Conservation (phyloP, 2,113 vertebrate species). For the Raja brachyura region DNA sequence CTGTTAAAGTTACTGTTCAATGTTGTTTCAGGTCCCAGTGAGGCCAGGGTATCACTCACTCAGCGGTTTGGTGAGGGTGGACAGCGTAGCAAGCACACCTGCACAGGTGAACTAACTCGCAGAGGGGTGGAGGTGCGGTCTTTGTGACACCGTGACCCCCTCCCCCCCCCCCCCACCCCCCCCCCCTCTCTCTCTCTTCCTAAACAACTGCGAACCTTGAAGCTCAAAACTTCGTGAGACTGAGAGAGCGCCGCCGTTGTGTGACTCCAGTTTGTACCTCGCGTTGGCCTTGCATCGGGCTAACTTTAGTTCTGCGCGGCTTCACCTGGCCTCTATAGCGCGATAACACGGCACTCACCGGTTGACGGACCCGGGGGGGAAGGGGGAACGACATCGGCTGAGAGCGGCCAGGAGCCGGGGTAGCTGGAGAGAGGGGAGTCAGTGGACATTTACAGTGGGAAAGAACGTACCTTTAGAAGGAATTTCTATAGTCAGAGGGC, state of each 20-base stretch:
- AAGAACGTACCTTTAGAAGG: no score
- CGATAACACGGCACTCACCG: background rate
- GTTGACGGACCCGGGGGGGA: no score
- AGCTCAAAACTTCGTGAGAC: background rate
- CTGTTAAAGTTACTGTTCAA: background rate
- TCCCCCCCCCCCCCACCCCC: no score
- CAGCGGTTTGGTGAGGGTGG: background rate
- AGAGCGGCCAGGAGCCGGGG: background rate
- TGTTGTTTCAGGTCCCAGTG: background rate
- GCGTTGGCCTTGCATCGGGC: conserved; percentile 23
- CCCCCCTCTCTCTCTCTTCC: background rate
- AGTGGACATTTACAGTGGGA: no score
- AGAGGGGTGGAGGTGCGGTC: background rate
- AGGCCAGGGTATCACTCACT: no score
- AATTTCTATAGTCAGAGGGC: no score
- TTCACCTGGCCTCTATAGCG: conserved; percentile 5
- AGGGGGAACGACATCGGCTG: background rate
- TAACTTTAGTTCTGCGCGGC: conserved; percentile 32
- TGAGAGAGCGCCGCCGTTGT: background rate
- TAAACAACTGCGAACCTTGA: conserved; percentile 24
- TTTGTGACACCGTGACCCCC: background rate
- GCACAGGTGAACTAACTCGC: background rate
- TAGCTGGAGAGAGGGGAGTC: no score
- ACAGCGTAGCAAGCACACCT: background rate
- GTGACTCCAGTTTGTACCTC: conserved; percentile 13